A percentile compares a stretch with the other conserved stretches of the same genome.
Conservation (phyloP, 2,113 vertebrate species). For the Gymnarchus niloticus region DNA sequence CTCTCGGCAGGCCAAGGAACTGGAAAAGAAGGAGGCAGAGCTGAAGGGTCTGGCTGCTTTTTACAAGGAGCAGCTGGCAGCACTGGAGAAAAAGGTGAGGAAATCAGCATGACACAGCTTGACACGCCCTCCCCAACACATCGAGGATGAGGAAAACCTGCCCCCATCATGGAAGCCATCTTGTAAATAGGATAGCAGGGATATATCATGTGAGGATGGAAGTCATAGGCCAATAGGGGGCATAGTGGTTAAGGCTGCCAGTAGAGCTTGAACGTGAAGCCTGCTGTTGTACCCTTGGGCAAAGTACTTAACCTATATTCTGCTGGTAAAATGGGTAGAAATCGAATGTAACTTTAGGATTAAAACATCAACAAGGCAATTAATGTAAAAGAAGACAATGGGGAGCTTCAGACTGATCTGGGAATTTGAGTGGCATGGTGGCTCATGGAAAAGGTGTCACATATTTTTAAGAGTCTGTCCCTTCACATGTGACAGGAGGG, state of each 20-base stretch:
- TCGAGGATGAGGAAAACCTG: not conserved
- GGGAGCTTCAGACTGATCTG: not conserved
- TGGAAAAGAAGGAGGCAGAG: slow-evolving; percentile 74
- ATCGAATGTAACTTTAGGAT: not conserved
- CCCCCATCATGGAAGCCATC: too few relatives aligned
- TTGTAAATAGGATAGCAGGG: too few relatives aligned
- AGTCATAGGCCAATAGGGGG: not conserved
- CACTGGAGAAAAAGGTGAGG: slow-evolving; percentile 81
- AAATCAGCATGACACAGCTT: not conserved
- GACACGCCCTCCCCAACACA: not conserved
- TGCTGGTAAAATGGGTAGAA: not conserved
- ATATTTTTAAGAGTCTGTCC: not conserved
- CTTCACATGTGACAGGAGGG: not conserved
- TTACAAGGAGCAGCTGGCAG: slow-evolving; percentile 79
- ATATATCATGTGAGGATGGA: not conserved
- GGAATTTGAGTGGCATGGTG: not conserved
- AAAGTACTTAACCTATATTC: not conserved
- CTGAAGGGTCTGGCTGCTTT: slow-evolving; percentile 65
- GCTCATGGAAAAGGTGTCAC: not conserved
- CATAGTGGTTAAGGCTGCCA: not conserved
- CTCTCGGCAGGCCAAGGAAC: slow-evolving; percentile 62
- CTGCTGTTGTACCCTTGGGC: not conserved
- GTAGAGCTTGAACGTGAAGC: too few relatives aligned
- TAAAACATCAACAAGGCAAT: not conserved
- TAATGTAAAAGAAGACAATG: not conserved